Evolutionary conservation across 2,888 invertebrate species (phyloP).

Genomic region (Ditula angustiorana): DNA sequence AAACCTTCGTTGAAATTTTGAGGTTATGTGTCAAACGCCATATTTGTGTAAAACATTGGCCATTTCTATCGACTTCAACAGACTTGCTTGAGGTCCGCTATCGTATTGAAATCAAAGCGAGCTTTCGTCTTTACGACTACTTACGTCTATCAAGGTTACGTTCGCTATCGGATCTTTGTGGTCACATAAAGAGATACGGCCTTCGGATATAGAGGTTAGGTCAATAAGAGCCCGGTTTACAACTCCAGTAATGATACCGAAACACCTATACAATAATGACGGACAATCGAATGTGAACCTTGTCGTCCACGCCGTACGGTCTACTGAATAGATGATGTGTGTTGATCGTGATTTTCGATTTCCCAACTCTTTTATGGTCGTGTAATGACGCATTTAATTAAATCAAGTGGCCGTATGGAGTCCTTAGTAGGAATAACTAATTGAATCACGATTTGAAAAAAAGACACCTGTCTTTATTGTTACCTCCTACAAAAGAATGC

Average conservation of each 20-base stretch:
- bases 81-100: background rate
- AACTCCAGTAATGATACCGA: conserved; percentile 24
- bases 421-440: conserved; percentile 19
- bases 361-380: conserved; percentile 16
- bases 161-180: conserved; percentile 36
- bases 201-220: conserved; percentile 43
- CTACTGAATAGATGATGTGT: background rate
- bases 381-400: conserved; percentile 26
- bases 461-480: too few species aligned
- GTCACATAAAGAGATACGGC: conserved; percentile 43
- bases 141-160: conserved; percentile 35
- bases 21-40: too few species aligned
- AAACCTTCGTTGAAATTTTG: too few species aligned
- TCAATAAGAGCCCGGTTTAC: conserved; percentile 41
- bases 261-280: conserved; percentile 9
- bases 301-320: background rate
- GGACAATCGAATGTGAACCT: background rate
- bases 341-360: conserved; percentile 20
- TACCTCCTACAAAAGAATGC: too few species aligned
- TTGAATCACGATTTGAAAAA: background rate
- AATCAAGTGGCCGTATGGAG: conserved; percentile 13
- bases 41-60: too few species aligned
- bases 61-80: background rate
- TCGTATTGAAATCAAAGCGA: background rate
- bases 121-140: background rate